A percentile compares a stretch with the other conserved stretches of the same genome.
Conservation (phyloP, 2,888 invertebrate genomes). For the Drosophila mercatorum region DNA sequence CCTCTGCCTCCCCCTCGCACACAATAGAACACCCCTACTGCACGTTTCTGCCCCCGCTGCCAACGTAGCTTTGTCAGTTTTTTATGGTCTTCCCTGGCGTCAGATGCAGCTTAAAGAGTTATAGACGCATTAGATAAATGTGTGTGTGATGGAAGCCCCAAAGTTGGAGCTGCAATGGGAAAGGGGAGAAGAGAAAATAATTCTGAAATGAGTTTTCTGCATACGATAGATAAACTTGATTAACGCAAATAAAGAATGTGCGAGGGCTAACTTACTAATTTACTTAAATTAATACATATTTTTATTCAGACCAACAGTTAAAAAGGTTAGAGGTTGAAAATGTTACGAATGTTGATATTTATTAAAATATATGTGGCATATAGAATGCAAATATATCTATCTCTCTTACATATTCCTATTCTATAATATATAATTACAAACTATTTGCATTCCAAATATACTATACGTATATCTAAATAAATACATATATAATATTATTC, state of each 20-base stretch:
- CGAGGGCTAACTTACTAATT: background rate
- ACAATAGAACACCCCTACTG: background rate
- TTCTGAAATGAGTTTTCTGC: background rate
- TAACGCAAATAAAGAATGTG: background rate
- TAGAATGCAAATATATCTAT: too few species aligned
- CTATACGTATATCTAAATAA: too few species aligned
- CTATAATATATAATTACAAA: too few species aligned
- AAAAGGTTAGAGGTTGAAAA: too few species aligned
- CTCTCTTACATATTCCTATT: too few species aligned
- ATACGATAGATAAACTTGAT: background rate
- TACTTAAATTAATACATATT: too few species aligned
- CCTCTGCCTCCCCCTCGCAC: slow-evolving; percentile 3
- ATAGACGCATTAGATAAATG: slow-evolving; percentile 9
- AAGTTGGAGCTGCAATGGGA: background rate
- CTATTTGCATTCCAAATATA: too few species aligned
- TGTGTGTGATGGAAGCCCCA: background rate
- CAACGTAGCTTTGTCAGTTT: slow-evolving; percentile 21
- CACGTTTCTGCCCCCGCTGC: background rate
- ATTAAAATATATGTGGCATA: too few species aligned
- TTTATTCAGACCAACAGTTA: too few species aligned
- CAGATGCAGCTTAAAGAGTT: slow-evolving; percentile 29
- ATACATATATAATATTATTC: too few species aligned
- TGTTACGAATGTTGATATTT: too few species aligned
- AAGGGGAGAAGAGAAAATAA: background rate
- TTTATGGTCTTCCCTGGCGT: slow-evolving; percentile 14